Evolutionary conservation across 2,797 vertebrate genomes (phyloP).

Genomic region (Cossypha caffra): DNA sequence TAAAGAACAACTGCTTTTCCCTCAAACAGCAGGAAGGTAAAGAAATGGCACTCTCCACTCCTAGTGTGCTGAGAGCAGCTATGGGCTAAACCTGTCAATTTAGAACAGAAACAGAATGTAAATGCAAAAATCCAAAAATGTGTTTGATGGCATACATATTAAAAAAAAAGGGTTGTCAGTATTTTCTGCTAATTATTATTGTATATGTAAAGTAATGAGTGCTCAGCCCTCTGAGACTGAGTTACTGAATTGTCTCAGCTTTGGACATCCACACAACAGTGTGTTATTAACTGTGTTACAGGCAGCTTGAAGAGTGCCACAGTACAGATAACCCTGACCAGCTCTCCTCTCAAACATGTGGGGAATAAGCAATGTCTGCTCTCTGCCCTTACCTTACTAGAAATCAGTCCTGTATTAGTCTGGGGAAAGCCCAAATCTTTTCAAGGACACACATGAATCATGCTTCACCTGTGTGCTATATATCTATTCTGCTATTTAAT

Average conservation of each 20-base stretch:
- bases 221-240: not conserved
- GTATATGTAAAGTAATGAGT: not conserved
- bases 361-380: rapidly evolving
- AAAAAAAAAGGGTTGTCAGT: not conserved
- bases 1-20: not conserved
- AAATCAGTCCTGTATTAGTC: not conserved
- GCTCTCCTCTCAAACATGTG: not conserved
- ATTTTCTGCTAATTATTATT: not conserved
- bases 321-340: not conserved
- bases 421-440: not conserved
- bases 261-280: not conserved
- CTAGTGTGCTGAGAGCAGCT: not conserved
- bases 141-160: not conserved
- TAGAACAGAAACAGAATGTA: not conserved
- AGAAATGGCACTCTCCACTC: not conserved
- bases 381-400: not conserved
- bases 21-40: not conserved
- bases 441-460: not conserved
- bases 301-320: not conserved
- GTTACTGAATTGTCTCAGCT: not conserved
- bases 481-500: not conserved
- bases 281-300: not conserved
- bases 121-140: not conserved
- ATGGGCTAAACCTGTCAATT: not conserved
- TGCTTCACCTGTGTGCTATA: not conserved